These are phyloP conservation scores for Diorhabda carinulata DNA, from an alignment of 1,140 invertebrate species.

Conservation along the genomic window DNA sequence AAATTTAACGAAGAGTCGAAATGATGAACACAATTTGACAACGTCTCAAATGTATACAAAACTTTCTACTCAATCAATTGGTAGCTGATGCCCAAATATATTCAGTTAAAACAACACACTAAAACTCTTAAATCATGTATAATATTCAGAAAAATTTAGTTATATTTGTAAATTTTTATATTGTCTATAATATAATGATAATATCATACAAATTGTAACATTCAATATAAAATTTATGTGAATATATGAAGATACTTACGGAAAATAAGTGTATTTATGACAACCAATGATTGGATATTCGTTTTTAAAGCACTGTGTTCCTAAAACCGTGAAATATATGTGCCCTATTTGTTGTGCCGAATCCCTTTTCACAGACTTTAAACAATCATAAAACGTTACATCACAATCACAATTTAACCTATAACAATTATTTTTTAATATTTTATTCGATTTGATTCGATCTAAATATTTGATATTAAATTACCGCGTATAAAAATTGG, in stretches of 20 bases:
- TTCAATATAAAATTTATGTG: slow-evolving; percentile 26
- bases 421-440: slow-evolving; percentile 25
- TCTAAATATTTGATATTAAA: neutral
- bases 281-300: slow-evolving; percentile 63
- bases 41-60: too few species aligned
- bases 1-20: too few species aligned
- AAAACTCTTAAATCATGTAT: neutral
- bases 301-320: slow-evolving; percentile 63
- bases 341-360: slow-evolving; percentile 57
- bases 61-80: neutral
- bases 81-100: neutral
- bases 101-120: too few species aligned
- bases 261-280: slow-evolving; percentile 43
- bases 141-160: neutral
- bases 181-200: neutral
- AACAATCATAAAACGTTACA: slow-evolving; percentile 62
- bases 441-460: neutral
- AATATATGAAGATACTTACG: slow-evolving; percentile 34
- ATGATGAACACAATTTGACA: too few species aligned
- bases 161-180: neutral
- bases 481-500: slow-evolving; percentile 41
- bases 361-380: slow-evolving; percentile 52
- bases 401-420: slow-evolving; percentile 67
- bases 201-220: neutral
- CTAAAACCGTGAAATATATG: slow-evolving; percentile 63